A percentile compares a stretch with the other conserved stretches of the same genome.
Conservation (phyloP, 2,113 vertebrate genomes). For the Etia nguti region DNA sequence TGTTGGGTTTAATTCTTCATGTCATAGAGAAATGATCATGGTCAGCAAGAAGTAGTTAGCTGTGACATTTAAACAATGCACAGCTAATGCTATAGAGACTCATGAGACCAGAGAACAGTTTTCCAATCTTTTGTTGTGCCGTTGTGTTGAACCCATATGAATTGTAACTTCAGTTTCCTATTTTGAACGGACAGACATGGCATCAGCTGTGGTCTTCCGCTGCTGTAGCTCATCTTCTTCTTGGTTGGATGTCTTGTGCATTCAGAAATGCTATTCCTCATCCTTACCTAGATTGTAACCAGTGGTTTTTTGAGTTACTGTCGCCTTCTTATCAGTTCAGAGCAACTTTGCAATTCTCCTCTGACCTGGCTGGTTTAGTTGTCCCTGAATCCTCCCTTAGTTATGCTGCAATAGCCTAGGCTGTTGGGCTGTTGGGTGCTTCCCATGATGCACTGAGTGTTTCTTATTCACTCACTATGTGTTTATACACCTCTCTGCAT, state of each 20-base stretch:
- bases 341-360: accelerated
- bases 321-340: neutral
- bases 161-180: neutral
- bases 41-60: neutral
- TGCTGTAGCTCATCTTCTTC: neutral
- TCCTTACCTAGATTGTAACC: neutral
- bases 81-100: neutral
- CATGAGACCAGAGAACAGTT: neutral
- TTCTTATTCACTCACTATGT: neutral
- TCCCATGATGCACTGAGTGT: neutral
- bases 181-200: neutral
- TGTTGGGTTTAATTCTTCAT: neutral
- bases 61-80: neutral
- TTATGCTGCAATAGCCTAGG: neutral
- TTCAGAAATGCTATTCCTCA: neutral
- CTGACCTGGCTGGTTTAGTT: neutral
- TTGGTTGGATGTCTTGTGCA: accelerated
- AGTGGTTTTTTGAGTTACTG: accelerated
- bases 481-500: neutral
- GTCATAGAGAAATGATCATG: neutral
- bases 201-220: neutral
- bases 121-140: neutral
- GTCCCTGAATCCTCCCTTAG: neutral
- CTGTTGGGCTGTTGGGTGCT: neutral
- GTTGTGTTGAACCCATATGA: accelerated